Evolutionary conservation across 2,113 vertebrate species (phyloP), one percentile per base, ranked within the genome.

Genomic region (Saimiri boliviensis): DNA sequence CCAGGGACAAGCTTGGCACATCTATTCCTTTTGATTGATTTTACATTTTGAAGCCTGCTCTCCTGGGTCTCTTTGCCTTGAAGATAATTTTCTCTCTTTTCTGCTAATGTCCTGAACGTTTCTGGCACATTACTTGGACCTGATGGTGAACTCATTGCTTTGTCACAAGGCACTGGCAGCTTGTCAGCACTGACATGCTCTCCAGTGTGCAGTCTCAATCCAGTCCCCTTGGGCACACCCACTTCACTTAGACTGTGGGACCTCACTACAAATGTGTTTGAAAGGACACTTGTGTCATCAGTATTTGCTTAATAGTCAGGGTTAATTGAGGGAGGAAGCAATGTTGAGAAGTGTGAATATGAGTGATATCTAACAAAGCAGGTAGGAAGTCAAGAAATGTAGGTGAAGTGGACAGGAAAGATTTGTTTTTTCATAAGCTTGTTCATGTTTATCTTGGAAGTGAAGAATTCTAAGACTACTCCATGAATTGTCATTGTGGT

Each of bases 11-110:
- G 23, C 27, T 68, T 42, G 30, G 11, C 56, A 93, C 14, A 45
- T 27, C 21, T 40, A 3, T 8, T 35, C n/a, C 47, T 35, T 30
- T 25, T 19, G 86, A 25, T 42, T 49, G 25, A 23, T 80, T 87
- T 94, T 49, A 73, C n/a, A 81, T 40, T 81, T 63, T 93, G 8
- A 23, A 52, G n/a, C 63, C 54, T 54, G 27, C 81, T 89, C 89
- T 77, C 73, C 47, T 80, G 60, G 16, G 32, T 42, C 40, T 73
- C 23, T 88, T 93, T 95, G 84, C 68, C 87, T 86, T n/a, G 37
- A 94, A 74, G 77, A 49, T 17, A 87, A 73, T 52, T 66, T 93
- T 71, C 71, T 68, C 79, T 86, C 52, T 82, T 95, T 94, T 68
- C 66, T 88, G 87, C 45, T 87, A 94, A 90, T 37, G 74, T 52